Evolutionary conservation across 2,113 vertebrate species (phyloP).

Genomic region (Paralichthys olivaceus): DNA sequence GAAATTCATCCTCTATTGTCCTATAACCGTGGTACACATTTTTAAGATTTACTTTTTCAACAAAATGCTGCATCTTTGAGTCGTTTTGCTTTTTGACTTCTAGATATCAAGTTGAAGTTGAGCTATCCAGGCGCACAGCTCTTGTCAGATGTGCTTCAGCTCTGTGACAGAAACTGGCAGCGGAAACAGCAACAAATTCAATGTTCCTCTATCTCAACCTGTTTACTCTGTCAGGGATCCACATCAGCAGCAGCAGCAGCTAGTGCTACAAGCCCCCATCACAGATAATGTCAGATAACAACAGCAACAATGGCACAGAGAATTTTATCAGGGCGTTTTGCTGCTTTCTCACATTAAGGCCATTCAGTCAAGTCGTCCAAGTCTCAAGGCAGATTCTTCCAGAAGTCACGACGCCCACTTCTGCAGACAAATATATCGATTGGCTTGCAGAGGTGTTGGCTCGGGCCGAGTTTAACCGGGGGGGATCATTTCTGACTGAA

Average conservation of each 20-base stretch:
- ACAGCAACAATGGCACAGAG: constrained; percentile 32
- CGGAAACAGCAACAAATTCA: constrained; percentile 17
- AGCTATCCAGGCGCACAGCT: constrained; percentile 26
- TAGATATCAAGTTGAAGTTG: constrained; percentile 36
- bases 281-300: constrained; percentile 41
- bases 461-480: constrained; percentile 7
- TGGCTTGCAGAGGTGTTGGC: constrained; percentile 17
- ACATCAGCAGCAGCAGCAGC: constrained; percentile 35
- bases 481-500: constrained; percentile 25
- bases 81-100: constrained; percentile 12
- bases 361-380: constrained; percentile 25
- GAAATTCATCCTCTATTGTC: neutral
- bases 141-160: constrained; percentile 35
- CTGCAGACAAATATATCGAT: constrained; percentile 48
- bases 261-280: constrained; percentile 32
- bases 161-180: constrained; percentile 11
- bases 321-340: constrained; percentile 30
- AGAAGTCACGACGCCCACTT: constrained; percentile 22
- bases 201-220: constrained; percentile 46
- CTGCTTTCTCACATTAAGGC: constrained; percentile 21
- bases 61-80: neutral
- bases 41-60: neutral
- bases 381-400: constrained; percentile 12
- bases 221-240: constrained; percentile 56
- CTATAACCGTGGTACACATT: neutral